Base-by-base conservation (phyloP, 2,797 vertebrate genomes). In the Champsocephalus esox region DNA sequence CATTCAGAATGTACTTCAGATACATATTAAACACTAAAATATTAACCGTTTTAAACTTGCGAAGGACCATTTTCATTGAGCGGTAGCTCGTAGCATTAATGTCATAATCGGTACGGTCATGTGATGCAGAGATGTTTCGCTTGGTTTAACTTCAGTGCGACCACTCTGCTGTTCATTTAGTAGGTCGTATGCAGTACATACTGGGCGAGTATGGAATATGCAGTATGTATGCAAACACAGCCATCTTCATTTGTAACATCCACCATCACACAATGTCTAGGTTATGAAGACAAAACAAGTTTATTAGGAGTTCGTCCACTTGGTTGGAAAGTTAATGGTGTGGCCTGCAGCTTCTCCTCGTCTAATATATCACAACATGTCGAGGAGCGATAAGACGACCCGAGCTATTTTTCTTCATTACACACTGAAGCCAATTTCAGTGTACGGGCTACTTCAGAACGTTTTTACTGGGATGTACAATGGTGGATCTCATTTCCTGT, bases 331-430 rank as follows among this genome's bases (percentile, higher is more conserved):
- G 79, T 52, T 62, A 57, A 73, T 43, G 16, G 4, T 1, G 38
- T n/a, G 9, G n/a, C 73, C 60, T 63, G 69, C 63, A 76, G 63
- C 54, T 64, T 70, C 61, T 77, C 57, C 51, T 34, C n/a, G 49
- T 60, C 28, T 50, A 61, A 80, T 75, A 68, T 13, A 81, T 84
- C 74, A 73, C n/a, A 63, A 44, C 62, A 60, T 79, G 58, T 72
- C 1, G 1, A 51, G 51, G 45, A 66, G 63, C 38, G 45, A 75
- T 70, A 62, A 71, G 44, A 68, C 45, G 17, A 45, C 51, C 34
- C 21, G 61, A 11, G 46, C 32, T 28, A 58, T 87, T 80, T 66
- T 59, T 79, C 76, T 78, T 80, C 57, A 82, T 87, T 75, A 81
- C 59, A 46, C 21, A 6, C 61, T 21, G 59, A 38, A 66, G 65